A percentile compares a stretch with the other conserved stretches of the same genome.
These are phyloP conservation scores for Colaptes auratus DNA, from an alignment of 2,113 vertebrate species.

Conservation along the genomic window DNA sequence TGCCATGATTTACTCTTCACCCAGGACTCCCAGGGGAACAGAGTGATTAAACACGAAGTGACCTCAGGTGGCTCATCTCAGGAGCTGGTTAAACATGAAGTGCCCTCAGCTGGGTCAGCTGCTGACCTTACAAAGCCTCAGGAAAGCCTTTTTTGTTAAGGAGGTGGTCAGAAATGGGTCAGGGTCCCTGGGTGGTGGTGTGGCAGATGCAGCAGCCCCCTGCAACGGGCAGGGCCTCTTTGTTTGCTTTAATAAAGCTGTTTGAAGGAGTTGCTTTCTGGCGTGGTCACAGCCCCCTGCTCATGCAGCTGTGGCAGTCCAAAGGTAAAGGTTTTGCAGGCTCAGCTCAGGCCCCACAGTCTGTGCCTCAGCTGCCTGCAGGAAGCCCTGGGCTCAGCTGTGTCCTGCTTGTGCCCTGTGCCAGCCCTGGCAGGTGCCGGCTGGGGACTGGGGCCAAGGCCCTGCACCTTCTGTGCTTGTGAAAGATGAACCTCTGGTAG, in stretches of 20 bases:
- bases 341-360: too few species aligned
- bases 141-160: too few species aligned
- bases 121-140: background rate
- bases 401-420: too few species aligned
- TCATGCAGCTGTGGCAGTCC: too few species aligned
- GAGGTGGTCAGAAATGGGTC: accelerated
- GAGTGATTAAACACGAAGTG: slow-evolving; percentile 74
- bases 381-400: too few species aligned
- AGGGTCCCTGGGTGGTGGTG: accelerated
- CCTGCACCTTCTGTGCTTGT: too few species aligned
- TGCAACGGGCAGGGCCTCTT: background rate
- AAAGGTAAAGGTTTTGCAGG: too few species aligned
- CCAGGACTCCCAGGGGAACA: slow-evolving; percentile 78
- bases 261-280: background rate
- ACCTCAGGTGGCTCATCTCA: background rate
- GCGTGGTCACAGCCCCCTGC: background rate
- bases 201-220: accelerated
- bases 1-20: slow-evolving; percentile 70
- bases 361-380: too few species aligned
- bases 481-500: too few species aligned
- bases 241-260: background rate
- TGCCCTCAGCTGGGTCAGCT: background rate
- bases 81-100: slow-evolving; percentile 71
- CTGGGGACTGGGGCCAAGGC: too few species aligned
- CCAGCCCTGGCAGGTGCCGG: too few species aligned